Evolutionary conservation across 2,797 vertebrate genomes (phyloP).

Genomic region (Microctenopoma lineatum): DNA sequence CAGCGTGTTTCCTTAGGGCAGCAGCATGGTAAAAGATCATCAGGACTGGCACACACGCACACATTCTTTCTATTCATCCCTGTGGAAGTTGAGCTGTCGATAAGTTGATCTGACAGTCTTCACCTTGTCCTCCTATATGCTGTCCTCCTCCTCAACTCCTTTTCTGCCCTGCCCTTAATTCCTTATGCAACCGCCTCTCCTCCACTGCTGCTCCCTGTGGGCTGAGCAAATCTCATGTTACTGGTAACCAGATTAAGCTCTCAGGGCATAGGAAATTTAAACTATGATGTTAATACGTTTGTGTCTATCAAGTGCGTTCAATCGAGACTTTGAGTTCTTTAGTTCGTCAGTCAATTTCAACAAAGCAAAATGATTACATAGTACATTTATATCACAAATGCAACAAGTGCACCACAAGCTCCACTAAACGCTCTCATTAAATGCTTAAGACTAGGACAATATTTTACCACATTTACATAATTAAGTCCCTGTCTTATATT

Average conservation of each 20-base stretch:
- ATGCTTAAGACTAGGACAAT: not conserved
- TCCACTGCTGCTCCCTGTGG: slow-evolving; percentile 5
- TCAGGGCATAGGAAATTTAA: slow-evolving; percentile 18
- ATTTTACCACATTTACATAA: not conserved
- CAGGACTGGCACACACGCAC: slow-evolving; percentile 45
- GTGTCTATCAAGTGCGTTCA: slow-evolving; percentile 13
- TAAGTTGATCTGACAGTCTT: slow-evolving; percentile 66
- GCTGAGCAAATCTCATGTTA: not conserved
- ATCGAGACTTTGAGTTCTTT: not conserved
- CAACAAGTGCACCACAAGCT: not conserved
- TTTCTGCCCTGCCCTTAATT: slow-evolving; percentile 23
- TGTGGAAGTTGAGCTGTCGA: slow-evolving; percentile 64
- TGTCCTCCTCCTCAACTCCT: slow-evolving; percentile 47
- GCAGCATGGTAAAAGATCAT: slow-evolving; percentile 59
- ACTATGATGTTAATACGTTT: slow-evolving; percentile 27
- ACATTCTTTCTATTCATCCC: slow-evolving; percentile 59
- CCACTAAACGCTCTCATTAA: too few relatives aligned
- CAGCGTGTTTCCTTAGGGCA: slow-evolving; percentile 61
- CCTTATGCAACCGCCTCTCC: not conserved
- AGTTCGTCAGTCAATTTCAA: slow-evolving; percentile 3
- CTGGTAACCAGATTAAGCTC: slow-evolving; percentile 14
- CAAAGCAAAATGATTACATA: not conserved
- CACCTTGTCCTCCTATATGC: slow-evolving; percentile 51
- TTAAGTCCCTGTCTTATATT: not conserved
- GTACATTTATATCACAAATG: not conserved